A percentile compares a stretch with the other conserved stretches of the same genome.
These are phyloP conservation scores for Labeo calbasu DNA, from an alignment of 2,797 vertebrate species.

Conservation along the genomic window DNA sequence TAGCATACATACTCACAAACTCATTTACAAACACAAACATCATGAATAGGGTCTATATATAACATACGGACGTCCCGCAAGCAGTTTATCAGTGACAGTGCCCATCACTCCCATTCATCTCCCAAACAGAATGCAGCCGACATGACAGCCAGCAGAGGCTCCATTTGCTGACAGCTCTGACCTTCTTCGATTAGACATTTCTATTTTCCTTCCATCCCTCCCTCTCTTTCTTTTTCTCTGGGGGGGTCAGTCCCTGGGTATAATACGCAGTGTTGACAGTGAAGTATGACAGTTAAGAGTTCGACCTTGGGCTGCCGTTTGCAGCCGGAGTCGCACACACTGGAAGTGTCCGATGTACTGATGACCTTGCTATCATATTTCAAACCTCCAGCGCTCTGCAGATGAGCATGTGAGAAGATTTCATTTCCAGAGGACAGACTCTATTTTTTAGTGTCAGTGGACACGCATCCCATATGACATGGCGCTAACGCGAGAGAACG, in stretches of 20 bases:
- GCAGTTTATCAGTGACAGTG: constrained; percentile 53
- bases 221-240: constrained; percentile 18
- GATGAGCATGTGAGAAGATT: constrained; percentile 39
- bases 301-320: constrained; percentile 59
- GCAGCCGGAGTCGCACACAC: constrained; percentile 50
- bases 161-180: constrained; percentile 62
- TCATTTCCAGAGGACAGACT: constrained; percentile 42
- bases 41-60: constrained; percentile 28
- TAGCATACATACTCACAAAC: not conserved
- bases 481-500: not conserved
- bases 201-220: constrained; percentile 43
- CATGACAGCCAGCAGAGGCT: constrained; percentile 62
- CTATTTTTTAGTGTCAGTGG: constrained; percentile 40
- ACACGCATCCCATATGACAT: constrained; percentile 43
- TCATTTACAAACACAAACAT: constrained; percentile 2
- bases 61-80: constrained; percentile 24
- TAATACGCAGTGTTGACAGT: constrained; percentile 60
- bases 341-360: constrained; percentile 49
- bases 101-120: constrained; percentile 57
- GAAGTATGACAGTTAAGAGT: constrained; percentile 62
- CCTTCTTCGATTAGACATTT: constrained; percentile 62
- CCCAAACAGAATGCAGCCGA: constrained; percentile 44
- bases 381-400: constrained; percentile 52
- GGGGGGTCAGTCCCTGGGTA: constrained; percentile 44
- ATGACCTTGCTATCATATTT: constrained; percentile 61